These are phyloP conservation scores for Tipula confusa DNA, from an alignment of 2,888 invertebrate species.

Conservation along the genomic window DNA sequence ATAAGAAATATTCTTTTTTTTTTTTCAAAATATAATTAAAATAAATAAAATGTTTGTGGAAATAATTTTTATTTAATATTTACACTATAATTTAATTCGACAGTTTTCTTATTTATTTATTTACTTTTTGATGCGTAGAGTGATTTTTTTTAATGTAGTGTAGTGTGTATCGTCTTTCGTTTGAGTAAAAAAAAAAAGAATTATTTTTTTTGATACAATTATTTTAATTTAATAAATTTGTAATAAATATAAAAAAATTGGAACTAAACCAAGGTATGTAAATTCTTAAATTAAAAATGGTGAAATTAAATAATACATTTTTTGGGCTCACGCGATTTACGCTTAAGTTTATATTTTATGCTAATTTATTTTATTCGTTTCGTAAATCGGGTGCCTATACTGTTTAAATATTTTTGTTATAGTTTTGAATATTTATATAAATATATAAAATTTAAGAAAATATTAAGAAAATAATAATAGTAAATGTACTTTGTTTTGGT, in stretches of 20 bases:
- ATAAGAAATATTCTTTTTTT: no score
- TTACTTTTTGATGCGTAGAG: not conserved
- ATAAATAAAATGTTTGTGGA: not conserved
- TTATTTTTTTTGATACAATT: not conserved
- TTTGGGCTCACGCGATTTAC: not conserved
- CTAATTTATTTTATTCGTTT: conserved; percentile 37
- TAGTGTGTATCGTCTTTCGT: conserved; percentile 16
- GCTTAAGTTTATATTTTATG: conserved; percentile 28
- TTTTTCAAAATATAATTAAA: not conserved
- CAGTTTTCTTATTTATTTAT: not conserved
- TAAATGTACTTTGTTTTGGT: conserved; percentile 32
- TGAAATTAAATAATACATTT: not conserved
- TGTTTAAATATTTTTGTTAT: not conserved
- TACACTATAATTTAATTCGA: not conserved
- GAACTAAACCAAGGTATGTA: conserved; percentile 38
- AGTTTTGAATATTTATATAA: not conserved
- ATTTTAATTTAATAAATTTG: not conserved
- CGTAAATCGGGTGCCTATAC: not conserved
- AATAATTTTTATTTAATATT: not conserved
- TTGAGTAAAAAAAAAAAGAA: not conserved
- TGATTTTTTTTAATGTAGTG: not conserved
- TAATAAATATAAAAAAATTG: conserved; percentile 32
- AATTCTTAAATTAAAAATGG: conserved; percentile 29
- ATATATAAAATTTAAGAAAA: conserved; percentile 36
- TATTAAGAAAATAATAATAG: conserved; percentile 38